Conservation (phyloP, 2,797 vertebrate species). For the Amblyraja radiata region DNA sequence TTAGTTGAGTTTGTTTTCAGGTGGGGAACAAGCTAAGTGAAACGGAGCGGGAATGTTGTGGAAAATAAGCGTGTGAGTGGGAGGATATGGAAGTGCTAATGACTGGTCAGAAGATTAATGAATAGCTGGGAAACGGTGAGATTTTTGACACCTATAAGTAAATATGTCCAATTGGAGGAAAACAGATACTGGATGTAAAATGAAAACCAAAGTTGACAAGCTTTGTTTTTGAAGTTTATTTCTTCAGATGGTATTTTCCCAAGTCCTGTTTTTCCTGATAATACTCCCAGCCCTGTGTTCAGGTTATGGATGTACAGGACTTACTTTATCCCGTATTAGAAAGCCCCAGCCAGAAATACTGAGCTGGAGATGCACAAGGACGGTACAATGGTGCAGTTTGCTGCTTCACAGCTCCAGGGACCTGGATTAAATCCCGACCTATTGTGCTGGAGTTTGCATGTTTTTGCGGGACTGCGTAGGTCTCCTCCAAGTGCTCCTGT, state of each 20-base stretch:
- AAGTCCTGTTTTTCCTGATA: background rate
- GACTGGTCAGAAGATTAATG: background rate
- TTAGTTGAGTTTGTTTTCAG: background rate
- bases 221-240: background rate
- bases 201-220: background rate
- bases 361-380: background rate
- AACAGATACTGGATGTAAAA: background rate
- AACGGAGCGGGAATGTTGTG: background rate
- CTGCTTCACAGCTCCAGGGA: too few relatives aligned
- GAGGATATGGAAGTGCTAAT: background rate
- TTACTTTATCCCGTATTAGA: background rate
- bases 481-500: too few relatives aligned
- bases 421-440: too few relatives aligned
- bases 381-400: too few relatives aligned
- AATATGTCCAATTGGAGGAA: background rate
- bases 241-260: background rate
- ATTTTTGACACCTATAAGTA: background rate
- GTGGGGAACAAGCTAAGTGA: too few relatives aligned
- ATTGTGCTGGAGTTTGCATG: too few relatives aligned
- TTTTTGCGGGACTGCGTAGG: too few relatives aligned
- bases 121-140: background rate
- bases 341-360: background rate
- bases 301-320: background rate
- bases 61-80: too few relatives aligned
- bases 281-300: background rate